phyloP scores from a whole-genome alignment of 2,797 vertebrate species.

The Lates japonicus region DNA sequence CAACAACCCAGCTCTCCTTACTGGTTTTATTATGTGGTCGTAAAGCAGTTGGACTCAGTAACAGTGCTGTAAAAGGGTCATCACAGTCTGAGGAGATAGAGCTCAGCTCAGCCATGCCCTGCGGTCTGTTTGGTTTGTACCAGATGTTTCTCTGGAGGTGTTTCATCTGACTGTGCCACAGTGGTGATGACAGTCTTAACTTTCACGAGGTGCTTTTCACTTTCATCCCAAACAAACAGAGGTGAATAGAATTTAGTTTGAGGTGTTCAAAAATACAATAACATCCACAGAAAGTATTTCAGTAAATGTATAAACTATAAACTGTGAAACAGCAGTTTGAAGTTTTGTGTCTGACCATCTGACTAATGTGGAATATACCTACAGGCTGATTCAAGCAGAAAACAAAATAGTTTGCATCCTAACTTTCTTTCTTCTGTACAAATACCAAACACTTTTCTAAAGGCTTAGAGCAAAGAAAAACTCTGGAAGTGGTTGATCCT shows the following conservation, averaged over 20 bases:
- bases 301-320: no score
- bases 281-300: no score
- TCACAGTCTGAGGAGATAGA: conserved; percentile 34
- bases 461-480: no score
- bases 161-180: background rate
- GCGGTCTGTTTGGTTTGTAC: conserved; percentile 18
- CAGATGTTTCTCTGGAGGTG: conserved; percentile 57
- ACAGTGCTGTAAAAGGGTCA: conserved; percentile 25
- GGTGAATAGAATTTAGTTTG: background rate
- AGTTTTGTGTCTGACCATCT: no score
- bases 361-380: no score
- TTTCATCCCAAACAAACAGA: background rate
- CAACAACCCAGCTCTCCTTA: background rate
- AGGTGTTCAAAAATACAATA: background rate
- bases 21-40: conserved; percentile 49
- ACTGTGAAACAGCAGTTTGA: no score
- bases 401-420: no score
- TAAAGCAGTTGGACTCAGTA: conserved; percentile 45
- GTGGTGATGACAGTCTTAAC: background rate
- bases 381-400: no score
- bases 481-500: no score
- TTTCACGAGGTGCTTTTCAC: background rate
- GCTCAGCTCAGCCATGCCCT: conserved; percentile 4
- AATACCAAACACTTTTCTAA: no score
- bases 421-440: no score